Evolutionary conservation across 2,113 vertebrate genomes (phyloP), one percentile per base, ranked within the genome.

Genomic region (Albula glossodonta): DNA sequence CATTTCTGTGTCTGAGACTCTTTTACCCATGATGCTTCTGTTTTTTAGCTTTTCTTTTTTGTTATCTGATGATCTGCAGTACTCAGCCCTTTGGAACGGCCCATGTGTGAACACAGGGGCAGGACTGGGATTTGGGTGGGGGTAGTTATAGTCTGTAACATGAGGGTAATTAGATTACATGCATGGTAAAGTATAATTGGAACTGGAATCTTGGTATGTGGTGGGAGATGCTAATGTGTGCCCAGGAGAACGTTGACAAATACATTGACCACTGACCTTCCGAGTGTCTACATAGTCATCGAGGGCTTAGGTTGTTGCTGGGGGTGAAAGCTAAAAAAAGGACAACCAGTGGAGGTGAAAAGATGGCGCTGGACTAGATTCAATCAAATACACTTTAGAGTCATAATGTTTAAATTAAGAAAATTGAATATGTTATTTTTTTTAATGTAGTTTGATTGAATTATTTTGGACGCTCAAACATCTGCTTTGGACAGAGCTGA

Each of bases 101-200:
- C 70, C 70, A 25, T 5, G 10, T 31, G n/a, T 74, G 70, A 31
- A 31, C 70, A 74, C 10, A 8, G n/a, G 70, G 31, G 31, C 31
- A 41, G 31, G 31, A 41, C 31, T 41, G 31, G 31, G 31, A 41
- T 41, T 41, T 41, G 31, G 31, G 31, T 41, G 31, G 31, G 70
- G 9, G 70, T 22, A 25, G 17, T 31, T 74, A 2, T 74, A 31
- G n/a, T 8, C 31, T 74, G 70, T 31, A 74, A 74, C 22, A 25
- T 74, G n/a, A 31, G 70, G 5, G 22, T 74, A 74, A 74, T 74
- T 74, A 31, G 6, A 74, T 74, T 74, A 74, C 70, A 74, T 74
- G 70, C 70, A 74, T 74, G 70, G 70, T 74, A 31, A 74, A 74
- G n/a, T 74, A 74, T 74, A 74, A 74, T 74, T 74, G 25, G 70